phyloP scores from a whole-genome alignment of 2,888 invertebrate species.

The Meteorus cinctellus region DNA sequence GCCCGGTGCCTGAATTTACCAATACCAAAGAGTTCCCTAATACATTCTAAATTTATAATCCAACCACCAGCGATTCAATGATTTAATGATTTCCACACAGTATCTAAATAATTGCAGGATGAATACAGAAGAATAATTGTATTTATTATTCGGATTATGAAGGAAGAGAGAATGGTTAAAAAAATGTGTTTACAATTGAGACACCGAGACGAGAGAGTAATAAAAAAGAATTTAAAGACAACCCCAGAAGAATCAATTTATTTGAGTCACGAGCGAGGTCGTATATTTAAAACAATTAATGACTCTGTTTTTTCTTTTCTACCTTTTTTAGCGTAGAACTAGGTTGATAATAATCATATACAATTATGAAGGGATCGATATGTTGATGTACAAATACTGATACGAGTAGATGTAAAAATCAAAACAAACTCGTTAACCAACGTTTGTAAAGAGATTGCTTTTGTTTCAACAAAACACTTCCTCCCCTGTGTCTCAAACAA shows the following conservation, averaged over 20 bases:
- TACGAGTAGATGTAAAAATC: not conserved
- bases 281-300: not conserved
- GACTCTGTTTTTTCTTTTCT: not conserved
- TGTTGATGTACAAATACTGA: too few relatives aligned
- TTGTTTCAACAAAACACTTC: slow-evolving; percentile 1
- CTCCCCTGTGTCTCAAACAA: not conserved
- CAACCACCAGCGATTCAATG: not conserved
- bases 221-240: not conserved
- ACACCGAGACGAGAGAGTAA: not conserved
- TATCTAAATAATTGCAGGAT: not conserved
- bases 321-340: too few relatives aligned
- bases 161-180: not conserved
- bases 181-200: not conserved
- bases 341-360: too few relatives aligned
- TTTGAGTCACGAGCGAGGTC: not conserved
- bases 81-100: not conserved
- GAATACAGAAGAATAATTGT: not conserved
- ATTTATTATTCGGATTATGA: not conserved
- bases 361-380: too few relatives aligned
- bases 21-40: not conserved
- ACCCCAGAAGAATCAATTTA: not conserved
- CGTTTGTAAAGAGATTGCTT: not conserved
- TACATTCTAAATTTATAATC: not conserved
- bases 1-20: slow-evolving; percentile 4
- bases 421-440: not conserved